phyloP scores from a whole-genome alignment of 2,113 vertebrate species.

The Daphoenositta chrysoptera region DNA sequence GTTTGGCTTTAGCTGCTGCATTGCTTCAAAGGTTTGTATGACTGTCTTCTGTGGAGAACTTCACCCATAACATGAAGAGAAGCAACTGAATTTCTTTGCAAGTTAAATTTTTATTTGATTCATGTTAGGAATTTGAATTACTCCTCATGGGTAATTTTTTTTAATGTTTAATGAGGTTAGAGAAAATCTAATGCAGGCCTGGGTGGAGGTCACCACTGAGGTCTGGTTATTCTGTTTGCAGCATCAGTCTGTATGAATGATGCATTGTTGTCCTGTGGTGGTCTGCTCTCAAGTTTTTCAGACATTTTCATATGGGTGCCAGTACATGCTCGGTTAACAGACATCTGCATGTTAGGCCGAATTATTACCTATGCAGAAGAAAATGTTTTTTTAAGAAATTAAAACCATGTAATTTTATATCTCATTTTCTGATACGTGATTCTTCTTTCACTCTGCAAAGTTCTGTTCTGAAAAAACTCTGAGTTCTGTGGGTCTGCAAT shows the following conservation, averaged over 20 bases:
- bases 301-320: not conserved
- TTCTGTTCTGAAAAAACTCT: too few species aligned
- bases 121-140: not conserved
- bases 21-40: not conserved
- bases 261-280: not conserved
- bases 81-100: not conserved
- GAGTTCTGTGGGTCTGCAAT: not conserved
- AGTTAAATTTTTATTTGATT: not conserved
- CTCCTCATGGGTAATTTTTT: not conserved
- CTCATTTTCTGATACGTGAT: not conserved
- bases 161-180: not conserved
- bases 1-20: not conserved
- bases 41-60: not conserved
- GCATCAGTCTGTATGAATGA: not conserved
- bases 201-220: not conserved
- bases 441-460: not conserved
- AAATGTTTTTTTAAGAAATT: not conserved
- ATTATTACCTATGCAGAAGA: not conserved
- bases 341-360: not conserved
- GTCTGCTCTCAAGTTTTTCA: not conserved
- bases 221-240: not conserved
- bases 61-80: rapidly evolving
- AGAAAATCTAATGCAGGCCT: not conserved
- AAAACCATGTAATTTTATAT: not conserved
- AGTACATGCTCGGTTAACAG: not conserved